A percentile compares a stretch with the other conserved stretches of the same genome.
phyloP scores from a whole-genome alignment of 2,888 invertebrate species.

The Limenitis camilla region DNA sequence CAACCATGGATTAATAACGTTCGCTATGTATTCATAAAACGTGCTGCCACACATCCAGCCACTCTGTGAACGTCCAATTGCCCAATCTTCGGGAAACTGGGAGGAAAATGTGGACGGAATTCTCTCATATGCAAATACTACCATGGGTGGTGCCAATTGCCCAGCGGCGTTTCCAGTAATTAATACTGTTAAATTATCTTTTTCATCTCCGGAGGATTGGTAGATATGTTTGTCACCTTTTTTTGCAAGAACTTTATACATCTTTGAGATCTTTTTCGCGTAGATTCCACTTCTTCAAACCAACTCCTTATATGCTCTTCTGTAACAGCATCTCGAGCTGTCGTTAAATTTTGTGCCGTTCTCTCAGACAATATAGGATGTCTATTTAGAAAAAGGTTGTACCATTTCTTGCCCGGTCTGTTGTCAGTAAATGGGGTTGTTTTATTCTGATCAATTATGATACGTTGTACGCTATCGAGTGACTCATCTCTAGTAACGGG shows the following conservation, averaged over 20 bases:
- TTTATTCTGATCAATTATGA: too few species aligned
- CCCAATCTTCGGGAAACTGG: constrained; percentile 24
- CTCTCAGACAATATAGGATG: constrained; percentile 32
- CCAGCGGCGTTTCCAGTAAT: constrained; percentile 27
- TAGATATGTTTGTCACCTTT: constrained; percentile 33
- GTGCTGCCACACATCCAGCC: constrained; percentile 39
- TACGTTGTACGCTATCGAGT: constrained; percentile 30
- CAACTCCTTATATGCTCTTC: constrained; percentile 32
- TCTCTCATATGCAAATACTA: constrained; percentile 21
- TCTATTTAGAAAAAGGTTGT: constrained; percentile 33
- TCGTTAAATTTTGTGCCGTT: constrained; percentile 33
- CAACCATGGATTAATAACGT: constrained; percentile 36
- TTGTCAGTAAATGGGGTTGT: too few species aligned
- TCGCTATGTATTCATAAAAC: constrained; percentile 39
- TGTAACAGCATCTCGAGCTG: constrained; percentile 31
- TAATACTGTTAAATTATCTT: constrained; percentile 28
- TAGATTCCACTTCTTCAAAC: constrained; percentile 38
- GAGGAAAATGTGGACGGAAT: constrained; percentile 19
- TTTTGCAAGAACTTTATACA: constrained; percentile 34
- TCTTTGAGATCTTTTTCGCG: too few species aligned
- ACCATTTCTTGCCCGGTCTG: constrained; percentile 42
- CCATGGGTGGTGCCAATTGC: constrained; percentile 27
- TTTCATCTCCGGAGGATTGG: constrained; percentile 26
- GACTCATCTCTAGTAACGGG: constrained; percentile 35
- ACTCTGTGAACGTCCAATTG: constrained; percentile 29